A percentile compares a stretch with the other conserved stretches of the same genome.
Evolutionary conservation across 2,113 vertebrate species (phyloP).

Genomic region (Poecilia latipinna): DNA sequence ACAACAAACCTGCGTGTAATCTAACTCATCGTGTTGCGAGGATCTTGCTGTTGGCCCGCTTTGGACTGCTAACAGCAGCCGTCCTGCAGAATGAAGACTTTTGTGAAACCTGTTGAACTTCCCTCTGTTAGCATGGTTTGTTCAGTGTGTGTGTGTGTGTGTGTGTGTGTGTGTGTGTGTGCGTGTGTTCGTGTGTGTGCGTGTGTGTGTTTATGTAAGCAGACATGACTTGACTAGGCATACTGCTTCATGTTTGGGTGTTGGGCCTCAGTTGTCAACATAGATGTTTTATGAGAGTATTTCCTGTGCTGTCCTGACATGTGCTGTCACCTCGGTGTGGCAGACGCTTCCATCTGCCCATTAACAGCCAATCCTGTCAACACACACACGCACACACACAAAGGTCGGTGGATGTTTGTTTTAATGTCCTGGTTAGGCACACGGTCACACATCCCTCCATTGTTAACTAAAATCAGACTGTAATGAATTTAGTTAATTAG

Average conservation of each 20-base stretch:
- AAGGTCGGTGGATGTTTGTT: constrained; percentile 22
- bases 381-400: constrained; percentile 33
- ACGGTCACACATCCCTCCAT: constrained; percentile 10
- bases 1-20: constrained; percentile 45
- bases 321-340: constrained; percentile 78
- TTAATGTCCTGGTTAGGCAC: constrained; percentile 10
- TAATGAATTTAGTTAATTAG: no score
- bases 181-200: background rate
- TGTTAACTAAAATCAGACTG: no score
- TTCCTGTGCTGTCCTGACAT: constrained; percentile 72
- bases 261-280: constrained; percentile 74
- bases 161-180: constrained; percentile 16
- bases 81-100: constrained; percentile 1
- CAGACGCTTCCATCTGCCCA: constrained; percentile 74
- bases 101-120: constrained; percentile 27
- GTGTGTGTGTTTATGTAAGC: constrained; percentile 31
- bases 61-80: constrained; percentile 23
- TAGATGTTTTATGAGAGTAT: constrained; percentile 74
- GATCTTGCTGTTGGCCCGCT: constrained; percentile 25
- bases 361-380: constrained; percentile 66
- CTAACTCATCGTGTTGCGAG: constrained; percentile 28
- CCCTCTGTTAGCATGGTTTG: background rate
- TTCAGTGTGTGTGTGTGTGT: no score
- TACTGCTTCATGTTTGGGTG: constrained; percentile 23
- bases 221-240: constrained; percentile 39